Evolutionary conservation across 2,888 invertebrate species (phyloP).

Genomic region (Ellobium chinense): DNA sequence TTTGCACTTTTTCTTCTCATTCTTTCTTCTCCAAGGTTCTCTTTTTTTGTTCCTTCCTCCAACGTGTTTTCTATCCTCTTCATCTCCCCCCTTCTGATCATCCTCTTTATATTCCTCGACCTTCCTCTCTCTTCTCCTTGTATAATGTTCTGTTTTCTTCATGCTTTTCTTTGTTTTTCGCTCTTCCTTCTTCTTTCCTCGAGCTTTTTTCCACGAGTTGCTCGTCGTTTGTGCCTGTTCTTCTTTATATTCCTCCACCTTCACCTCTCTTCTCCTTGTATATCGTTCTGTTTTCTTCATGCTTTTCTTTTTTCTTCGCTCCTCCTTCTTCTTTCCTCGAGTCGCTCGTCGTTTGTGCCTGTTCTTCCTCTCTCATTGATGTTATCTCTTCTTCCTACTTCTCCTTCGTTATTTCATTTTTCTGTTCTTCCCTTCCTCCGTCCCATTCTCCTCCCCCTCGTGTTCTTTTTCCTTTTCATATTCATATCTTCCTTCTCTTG

Average conservation of each 20-base stretch:
- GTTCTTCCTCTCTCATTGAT: not conserved
- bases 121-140: not conserved
- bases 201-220: not conserved
- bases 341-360: not conserved
- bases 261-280: not conserved
- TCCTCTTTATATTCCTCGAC: not conserved
- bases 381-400: not conserved
- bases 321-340: not conserved
- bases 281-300: not conserved
- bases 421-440: not conserved
- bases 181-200: not conserved
- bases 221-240: not conserved
- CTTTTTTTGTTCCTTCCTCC: not conserved
- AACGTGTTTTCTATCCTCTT: not conserved
- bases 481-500: no score
- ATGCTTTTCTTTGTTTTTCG: not conserved
- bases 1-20: not conserved
- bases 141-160: not conserved
- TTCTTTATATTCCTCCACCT: no score
- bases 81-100: not conserved
- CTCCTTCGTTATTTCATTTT: no score
- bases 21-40: not conserved
- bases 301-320: not conserved
- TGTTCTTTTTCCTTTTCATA: no score
- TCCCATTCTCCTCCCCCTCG: not conserved